Base-by-base conservation (phyloP, 2,113 vertebrate species). In the Pseudopodoces humilis region DNA sequence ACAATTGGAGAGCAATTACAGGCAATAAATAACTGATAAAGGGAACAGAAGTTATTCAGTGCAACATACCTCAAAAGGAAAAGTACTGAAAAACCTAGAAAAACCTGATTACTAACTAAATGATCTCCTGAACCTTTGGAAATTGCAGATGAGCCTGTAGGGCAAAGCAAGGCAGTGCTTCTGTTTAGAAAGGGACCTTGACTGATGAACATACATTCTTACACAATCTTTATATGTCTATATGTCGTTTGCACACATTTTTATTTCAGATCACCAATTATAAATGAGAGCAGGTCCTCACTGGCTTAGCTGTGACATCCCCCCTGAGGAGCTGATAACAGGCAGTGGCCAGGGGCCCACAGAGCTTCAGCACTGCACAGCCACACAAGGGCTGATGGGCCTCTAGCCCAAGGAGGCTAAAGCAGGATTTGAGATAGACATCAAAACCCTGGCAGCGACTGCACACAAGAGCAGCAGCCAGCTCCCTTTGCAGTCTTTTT, bases 311-410 rank as follows among this genome's bases (percentile, higher is more conserved):
- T 13, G 2, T 44, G 75, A 71, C 8, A 9, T 63, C 43, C 33
- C 17, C 35, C 16, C 50, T 33, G 44, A 58, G 64, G 65, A 21
- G 17, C 15, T 43, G 47, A 9, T 6, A 39, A 19, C 1, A 0
- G 3, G 27, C 44, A 59, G 30, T 4, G n/a, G 50, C 47, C 75
- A 64, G n/a, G 15, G 33, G 9, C n/a, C 23, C 60, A 37, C 21
- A 85, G 35, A 52, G 39, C 50, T 68, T 46, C 52, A 79, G 31
- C 35, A 18, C 15, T 41, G 16, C 52, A 24, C 3, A 92, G 62
- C 7, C 67, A 82, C 46, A 53, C 1, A 1, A 70, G 28, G 70
- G 37, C 74, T 93, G 50, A 67, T 0, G 0, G 11, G 27, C 47
- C 43, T 75, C 69, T 19, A 44, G 56, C 35, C 27, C 23, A 35